Evolutionary conservation across 2,888 invertebrate species (phyloP).

Genomic region (Scaptomyza cyrtandrae): DNA sequence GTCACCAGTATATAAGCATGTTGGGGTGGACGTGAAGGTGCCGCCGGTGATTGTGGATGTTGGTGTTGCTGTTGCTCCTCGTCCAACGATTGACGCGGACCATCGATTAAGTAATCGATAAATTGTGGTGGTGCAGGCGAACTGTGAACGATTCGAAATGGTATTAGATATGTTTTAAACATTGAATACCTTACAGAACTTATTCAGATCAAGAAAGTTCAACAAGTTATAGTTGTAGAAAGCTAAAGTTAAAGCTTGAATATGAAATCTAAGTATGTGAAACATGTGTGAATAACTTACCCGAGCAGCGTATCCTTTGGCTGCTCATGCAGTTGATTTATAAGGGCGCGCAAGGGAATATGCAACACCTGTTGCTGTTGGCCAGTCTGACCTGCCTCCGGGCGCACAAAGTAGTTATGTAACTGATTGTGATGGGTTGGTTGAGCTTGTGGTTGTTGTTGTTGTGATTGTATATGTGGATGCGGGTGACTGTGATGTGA

Average conservation of each 20-base stretch:
- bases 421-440: constrained; percentile 40
- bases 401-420: constrained; percentile 53
- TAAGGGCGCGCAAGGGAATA: constrained; percentile 74
- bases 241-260: background rate
- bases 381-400: constrained; percentile 25
- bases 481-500: constrained; percentile 47
- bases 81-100: constrained; percentile 81
- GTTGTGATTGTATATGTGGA: constrained; percentile 20
- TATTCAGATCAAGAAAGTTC: background rate
- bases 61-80: constrained; percentile 73
- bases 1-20: constrained; percentile 78
- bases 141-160: constrained; percentile 9
- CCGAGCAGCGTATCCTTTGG: constrained; percentile 66
- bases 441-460: constrained; percentile 17
- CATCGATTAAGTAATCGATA: constrained; percentile 81
- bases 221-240: background rate
- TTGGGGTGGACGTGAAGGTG: constrained; percentile 50
- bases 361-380: constrained; percentile 73
- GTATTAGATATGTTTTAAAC: background rate
- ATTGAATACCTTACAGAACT: background rate
- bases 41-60: constrained; percentile 21
- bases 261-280: background rate
- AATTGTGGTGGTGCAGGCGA: constrained; percentile 67
- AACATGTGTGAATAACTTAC: constrained; percentile 47
- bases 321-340: constrained; percentile 70